These are phyloP conservation scores for Myotis yumanensis DNA, from an alignment of 2,113 vertebrate genomes.

Conservation along the genomic window DNA sequence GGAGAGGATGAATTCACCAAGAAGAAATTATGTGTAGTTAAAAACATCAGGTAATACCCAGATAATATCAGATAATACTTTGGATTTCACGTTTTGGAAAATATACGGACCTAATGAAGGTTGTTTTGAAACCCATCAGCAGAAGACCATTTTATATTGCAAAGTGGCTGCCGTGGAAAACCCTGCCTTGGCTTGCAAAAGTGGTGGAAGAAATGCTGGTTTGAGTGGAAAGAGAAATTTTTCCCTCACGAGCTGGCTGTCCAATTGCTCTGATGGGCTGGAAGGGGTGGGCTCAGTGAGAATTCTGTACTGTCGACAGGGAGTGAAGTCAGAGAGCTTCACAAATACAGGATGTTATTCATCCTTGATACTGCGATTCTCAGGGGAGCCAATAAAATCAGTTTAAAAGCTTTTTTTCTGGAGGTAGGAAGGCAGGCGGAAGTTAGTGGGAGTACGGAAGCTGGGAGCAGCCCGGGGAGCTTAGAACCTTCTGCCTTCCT, in stretches of 20 bases:
- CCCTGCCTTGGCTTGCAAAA: background rate
- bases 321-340: background rate
- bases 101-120: background rate
- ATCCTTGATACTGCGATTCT: background rate
- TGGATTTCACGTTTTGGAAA: constrained; percentile 7
- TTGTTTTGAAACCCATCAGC: background rate
- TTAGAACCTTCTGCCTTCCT: background rate
- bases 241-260: background rate
- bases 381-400: background rate
- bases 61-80: background rate
- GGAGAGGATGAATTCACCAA: background rate
- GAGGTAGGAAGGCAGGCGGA: background rate
- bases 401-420: background rate
- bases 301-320: background rate
- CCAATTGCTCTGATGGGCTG: background rate
- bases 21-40: background rate
- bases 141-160: background rate
- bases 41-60: background rate
- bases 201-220: background rate
- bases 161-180: background rate
- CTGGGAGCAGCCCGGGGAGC: background rate
- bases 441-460: rapidly evolving
- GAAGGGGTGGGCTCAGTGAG: background rate
- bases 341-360: background rate
- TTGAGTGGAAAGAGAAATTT: background rate